Conservation (phyloP, 1,140 invertebrate genomes). For the Leptoteleia sp. region DNA sequence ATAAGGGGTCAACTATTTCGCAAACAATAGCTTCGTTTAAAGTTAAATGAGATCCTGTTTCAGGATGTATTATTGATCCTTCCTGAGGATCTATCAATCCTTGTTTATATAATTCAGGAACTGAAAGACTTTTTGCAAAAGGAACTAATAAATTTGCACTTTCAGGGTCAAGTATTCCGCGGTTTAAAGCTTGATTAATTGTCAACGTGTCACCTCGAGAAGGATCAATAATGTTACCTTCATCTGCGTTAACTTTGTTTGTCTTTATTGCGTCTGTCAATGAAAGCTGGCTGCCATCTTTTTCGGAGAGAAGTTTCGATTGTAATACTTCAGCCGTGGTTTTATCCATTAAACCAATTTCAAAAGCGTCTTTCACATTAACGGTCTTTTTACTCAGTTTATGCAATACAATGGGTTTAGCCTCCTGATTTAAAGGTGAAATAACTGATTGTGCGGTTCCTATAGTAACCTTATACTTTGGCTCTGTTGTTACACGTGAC, state of each 20-base stretch:
- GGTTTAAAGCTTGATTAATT: conserved; percentile 91
- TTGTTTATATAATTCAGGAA: conserved; percentile 90
- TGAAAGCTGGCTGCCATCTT: conserved; percentile 66
- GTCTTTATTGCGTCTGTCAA: conserved; percentile 89
- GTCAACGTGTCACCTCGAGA: conserved; percentile 89
- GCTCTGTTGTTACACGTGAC: conserved; percentile 84
- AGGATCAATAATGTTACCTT: conserved; percentile 91
- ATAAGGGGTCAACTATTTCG: conserved; percentile 91
- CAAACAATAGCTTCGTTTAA: conserved; percentile 92
- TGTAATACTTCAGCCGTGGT: conserved; percentile 87
- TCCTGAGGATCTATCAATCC: conserved; percentile 90
- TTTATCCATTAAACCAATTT: conserved; percentile 88
- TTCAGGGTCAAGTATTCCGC: conserved; percentile 91
- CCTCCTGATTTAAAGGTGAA: conserved; percentile 82
- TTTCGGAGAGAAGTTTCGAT: conserved; percentile 80
- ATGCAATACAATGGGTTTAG: conserved; percentile 87
- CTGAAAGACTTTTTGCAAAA: conserved; percentile 88
- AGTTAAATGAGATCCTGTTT: conserved; percentile 88
- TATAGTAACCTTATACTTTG: conserved; percentile 85
- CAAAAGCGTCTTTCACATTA: conserved; percentile 86
- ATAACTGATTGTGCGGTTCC: conserved; percentile 82
- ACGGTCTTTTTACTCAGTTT: conserved; percentile 89
- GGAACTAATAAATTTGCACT: conserved; percentile 91
- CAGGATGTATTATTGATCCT: conserved; percentile 93
- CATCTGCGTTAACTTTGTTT: conserved; percentile 88